phyloP scores from a whole-genome alignment of 2,888 invertebrate species.

The Heliconius erato region DNA sequence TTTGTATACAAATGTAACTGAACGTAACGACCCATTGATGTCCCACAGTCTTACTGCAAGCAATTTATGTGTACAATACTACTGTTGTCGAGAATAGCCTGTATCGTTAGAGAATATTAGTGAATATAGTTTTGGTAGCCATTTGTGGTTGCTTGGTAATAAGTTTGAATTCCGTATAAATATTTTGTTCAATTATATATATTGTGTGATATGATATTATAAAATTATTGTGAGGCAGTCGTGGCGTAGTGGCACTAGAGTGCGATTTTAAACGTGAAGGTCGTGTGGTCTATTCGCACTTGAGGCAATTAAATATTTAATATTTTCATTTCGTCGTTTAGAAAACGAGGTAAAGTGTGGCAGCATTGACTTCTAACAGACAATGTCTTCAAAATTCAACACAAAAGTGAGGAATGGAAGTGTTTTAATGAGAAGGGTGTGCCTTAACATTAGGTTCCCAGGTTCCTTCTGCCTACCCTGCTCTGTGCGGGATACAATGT shows the following conservation, averaged over 20 bases:
- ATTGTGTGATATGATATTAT: neutral
- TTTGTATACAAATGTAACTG: slow-evolving; percentile 48
- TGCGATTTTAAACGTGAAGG: neutral
- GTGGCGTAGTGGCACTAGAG: no score
- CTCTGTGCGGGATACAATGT: neutral
- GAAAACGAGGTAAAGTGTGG: no score
- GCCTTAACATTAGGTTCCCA: neutral
- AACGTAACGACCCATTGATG: slow-evolving; percentile 49
- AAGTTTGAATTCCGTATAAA: neutral
- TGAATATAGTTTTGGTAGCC: slow-evolving; percentile 12
- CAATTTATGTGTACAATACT: slow-evolving; percentile 47
- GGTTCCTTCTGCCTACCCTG: neutral
- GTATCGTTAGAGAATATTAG: slow-evolving; percentile 34
- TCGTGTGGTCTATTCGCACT: neutral
- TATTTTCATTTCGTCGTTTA: no score
- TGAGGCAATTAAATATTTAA: no score
- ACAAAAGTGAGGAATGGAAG: no score
- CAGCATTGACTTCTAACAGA: no score
- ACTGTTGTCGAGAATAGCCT: slow-evolving; percentile 39
- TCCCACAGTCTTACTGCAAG: slow-evolving; percentile 42
- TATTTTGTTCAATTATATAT: neutral
- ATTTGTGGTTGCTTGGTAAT: slow-evolving; percentile 13
- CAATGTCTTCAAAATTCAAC: no score
- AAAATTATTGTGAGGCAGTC: neutral
- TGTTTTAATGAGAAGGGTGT: no score